Evolutionary conservation across 2,888 invertebrate genomes (phyloP), one percentile per base, ranked within the genome.

Genomic region (Nomada fabriciana): DNA sequence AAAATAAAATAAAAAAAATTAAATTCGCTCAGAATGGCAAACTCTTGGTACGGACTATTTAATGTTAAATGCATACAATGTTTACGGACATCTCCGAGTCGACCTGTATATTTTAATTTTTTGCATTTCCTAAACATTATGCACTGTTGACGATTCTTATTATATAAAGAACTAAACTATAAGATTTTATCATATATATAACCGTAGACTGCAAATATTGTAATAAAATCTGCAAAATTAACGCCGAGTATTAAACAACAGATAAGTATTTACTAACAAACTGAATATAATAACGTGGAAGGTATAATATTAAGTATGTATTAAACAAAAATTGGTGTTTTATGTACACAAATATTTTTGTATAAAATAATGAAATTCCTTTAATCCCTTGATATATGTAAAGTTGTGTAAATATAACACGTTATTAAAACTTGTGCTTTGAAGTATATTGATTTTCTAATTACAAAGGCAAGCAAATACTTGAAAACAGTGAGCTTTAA

Each of bases 211-310:
- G 13, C 20, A 47, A 74, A 61, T 25, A 69, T 60, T 69, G 61
- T 63, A 55, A 76, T 36, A 70, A 61, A 52, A 23, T 47, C 53
- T 20, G 47, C 55, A 7, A 36, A 29, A 47, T 20, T 69, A 75
- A 69, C 53, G 23, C 18, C 61, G 53, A 69, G 52, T 20, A 15
- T 61, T 25, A 60, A 57, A 59, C 11, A 65, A 47, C 9, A 68
- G 9, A 61, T 53, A 70, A 13, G 13, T 55, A 70, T 55, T 55
- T 70, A 76, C 70, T 70, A 70, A 76, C 55, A 63, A 53, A 63
- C 61, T 18, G 36, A 61, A 70, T 63, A 43, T 75, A 69, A 53
- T 63, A 63, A 61, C 47, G 36, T 61, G 61, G n/a, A 29, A 57
- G 7, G 2, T 65, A 69, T 29, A 25, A 36, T 42, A 47, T 52